Evolutionary conservation across 1,140 invertebrate genomes (phyloP).

Genomic region (Megalonaias nervosa): DNA sequence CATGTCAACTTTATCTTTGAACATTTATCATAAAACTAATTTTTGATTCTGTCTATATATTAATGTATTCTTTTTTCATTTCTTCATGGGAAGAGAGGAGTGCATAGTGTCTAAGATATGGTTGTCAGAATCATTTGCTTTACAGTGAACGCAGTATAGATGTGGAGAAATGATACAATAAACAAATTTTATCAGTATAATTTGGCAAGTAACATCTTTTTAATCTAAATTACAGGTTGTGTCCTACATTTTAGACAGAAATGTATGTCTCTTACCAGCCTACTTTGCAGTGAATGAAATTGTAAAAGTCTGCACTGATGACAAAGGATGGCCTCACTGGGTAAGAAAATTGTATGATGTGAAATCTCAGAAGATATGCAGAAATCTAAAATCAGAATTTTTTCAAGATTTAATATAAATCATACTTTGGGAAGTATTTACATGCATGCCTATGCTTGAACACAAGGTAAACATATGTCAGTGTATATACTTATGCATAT

Average conservation of each 20-base stretch:
- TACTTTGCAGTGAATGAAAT: conserved; percentile 97
- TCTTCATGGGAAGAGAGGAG: background rate
- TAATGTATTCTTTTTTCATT: background rate
- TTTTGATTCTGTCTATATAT: too few species aligned
- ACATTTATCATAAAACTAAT: too few species aligned
- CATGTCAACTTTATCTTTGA: too few species aligned
- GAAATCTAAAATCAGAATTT: too few species aligned
- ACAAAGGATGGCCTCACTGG: conserved; percentile 92
- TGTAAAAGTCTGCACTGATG: conserved; percentile 87
- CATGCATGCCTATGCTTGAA: too few species aligned
- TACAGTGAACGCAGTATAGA: too few species aligned
- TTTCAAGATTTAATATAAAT: too few species aligned
- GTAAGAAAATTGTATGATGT: conserved; percentile 72
- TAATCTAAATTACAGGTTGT: conserved; percentile 74
- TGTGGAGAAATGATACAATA: too few species aligned
- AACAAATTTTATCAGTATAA: background rate
- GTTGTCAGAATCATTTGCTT: background rate
- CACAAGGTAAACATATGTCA: too few species aligned
- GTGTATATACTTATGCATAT: too few species aligned
- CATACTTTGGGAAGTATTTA: too few species aligned
- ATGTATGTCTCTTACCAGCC: conserved; percentile 91
- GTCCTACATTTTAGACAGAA: conserved; percentile 92
- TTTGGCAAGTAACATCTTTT: background rate
- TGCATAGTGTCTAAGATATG: background rate
- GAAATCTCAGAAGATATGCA: too few species aligned